Evolutionary conservation across 2,797 vertebrate species (phyloP), one percentile per base, ranked within the genome.

Genomic region (Ibycter americanus): DNA sequence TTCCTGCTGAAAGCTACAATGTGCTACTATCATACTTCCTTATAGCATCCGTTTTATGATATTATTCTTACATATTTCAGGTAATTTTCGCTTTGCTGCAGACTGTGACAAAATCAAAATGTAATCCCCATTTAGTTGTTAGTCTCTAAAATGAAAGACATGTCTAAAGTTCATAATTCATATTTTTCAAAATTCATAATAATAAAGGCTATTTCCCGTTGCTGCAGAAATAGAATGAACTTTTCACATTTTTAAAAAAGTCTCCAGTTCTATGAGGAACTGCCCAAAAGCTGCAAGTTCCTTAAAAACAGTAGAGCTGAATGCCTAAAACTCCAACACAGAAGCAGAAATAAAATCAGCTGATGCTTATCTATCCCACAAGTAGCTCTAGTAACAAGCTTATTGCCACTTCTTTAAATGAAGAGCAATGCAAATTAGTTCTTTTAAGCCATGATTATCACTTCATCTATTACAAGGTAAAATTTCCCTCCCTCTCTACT

Each of bases 301-400:
- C 78, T 90, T 96, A 94, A 95, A 89, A 79, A 70, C 2, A 29
- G 32, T n/a, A n/a, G 51, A 84, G 52, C 51, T 65, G 81, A 56
- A 72, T 76, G 74, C n/a, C 25, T 94, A 73, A 68, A 95, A 92
- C 19, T 40, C 31, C 65, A 76, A 18, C 42, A 66, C 2, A 54
- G 73, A 97, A 74, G 36, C 40, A 81, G 86, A 96, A 96, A 77
- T 89, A 86, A 95, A 97, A 93, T 89, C 27, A 89, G 26, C 29
- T 88, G 77, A 74, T 71, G 14, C 54, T 76, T 94, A 86, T 91
- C 88, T 94, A 52, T 58, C 80, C 67, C 82, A 78, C 40, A 80
- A 86, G 44, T 11, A 81, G 44, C 27, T 56, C 36, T 93, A 26
- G 3, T 59, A 49, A 79, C 32, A 40, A 70, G 22, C n/a, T 58